A percentile compares a stretch with the other conserved stretches of the same genome.
phyloP scores from a whole-genome alignment of 2,797 vertebrate species.

The Alexandromys oeconomus region DNA sequence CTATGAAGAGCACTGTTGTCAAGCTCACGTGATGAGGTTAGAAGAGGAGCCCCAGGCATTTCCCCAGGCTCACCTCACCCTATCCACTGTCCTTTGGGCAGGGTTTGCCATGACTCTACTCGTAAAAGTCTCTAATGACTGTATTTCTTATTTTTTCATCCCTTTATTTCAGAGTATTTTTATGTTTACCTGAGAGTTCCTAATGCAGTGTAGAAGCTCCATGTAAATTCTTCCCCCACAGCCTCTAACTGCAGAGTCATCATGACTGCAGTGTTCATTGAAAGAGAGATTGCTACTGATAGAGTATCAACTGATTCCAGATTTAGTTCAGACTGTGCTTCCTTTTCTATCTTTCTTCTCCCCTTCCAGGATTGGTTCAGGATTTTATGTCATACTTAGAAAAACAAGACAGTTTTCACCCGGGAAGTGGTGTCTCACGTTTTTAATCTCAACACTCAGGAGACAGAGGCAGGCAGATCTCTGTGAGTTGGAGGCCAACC shows the following conservation, averaged over 20 bases:
- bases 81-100: neutral
- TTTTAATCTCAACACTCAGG: too few species aligned
- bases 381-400: neutral
- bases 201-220: neutral
- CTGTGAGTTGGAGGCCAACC: too few species aligned
- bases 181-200: neutral
- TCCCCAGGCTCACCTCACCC: neutral
- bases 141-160: neutral
- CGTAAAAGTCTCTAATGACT: neutral
- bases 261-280: neutral
- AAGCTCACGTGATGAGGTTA: neutral
- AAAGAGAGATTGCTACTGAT: neutral
- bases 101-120: neutral
- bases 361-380: neutral
- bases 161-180: slow-evolving; percentile 43
- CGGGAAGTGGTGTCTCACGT: too few species aligned
- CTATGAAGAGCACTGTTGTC: neutral
- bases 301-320: neutral
- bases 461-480: too few species aligned
- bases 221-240: neutral
- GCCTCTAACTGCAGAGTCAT: neutral
- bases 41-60: neutral
- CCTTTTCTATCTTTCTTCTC: slow-evolving; percentile 18
- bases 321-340: neutral
- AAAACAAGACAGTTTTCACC: neutral